Conservation (phyloP, 2,113 vertebrate species). For the Percina caprodes region DNA sequence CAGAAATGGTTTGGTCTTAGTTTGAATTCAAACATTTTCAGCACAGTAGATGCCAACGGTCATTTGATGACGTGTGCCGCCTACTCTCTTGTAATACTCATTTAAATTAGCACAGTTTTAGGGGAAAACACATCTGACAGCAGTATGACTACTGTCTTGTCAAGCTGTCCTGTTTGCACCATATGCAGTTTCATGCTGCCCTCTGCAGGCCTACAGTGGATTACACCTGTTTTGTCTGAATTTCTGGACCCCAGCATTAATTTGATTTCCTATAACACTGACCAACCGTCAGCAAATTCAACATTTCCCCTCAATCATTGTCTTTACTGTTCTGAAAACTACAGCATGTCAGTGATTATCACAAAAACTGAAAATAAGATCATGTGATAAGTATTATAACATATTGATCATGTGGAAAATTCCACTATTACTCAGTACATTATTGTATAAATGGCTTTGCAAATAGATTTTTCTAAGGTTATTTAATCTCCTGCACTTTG, state of each 20-base stretch:
- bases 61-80: background rate
- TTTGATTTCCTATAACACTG: background rate
- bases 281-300: background rate
- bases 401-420: background rate
- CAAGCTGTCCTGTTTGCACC: background rate
- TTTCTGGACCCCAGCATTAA: background rate
- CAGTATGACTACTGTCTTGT: fast-evolving
- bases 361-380: background rate
- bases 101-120: background rate
- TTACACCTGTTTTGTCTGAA: background rate
- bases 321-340: background rate
- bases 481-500: background rate
- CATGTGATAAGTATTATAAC: background rate
- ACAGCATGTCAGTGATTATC: background rate
- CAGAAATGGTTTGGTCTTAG: conserved; percentile 24
- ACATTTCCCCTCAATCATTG: background rate
- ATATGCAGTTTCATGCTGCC: conserved; percentile 37
- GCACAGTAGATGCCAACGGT: background rate
- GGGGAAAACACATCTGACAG: background rate
- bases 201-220: conserved; percentile 47
- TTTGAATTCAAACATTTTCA: conserved; percentile 33
- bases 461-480: background rate
- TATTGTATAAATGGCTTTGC: background rate
- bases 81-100: background rate
- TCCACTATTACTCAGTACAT: background rate